Conservation (phyloP, 2,113 vertebrate species). For the Scomber scombrus region DNA sequence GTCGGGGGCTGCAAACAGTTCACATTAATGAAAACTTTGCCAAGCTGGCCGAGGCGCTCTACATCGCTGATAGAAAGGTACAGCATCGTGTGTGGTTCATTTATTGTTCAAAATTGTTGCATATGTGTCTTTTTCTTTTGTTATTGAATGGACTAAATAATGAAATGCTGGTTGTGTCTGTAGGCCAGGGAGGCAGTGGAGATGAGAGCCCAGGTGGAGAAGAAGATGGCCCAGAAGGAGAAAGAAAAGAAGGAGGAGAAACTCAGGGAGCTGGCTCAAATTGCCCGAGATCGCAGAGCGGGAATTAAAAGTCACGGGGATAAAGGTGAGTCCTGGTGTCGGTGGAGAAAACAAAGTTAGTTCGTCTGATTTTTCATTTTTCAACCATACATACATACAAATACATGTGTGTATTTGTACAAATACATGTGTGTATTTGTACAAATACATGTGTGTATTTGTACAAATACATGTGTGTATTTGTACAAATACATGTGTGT, state of each 20-base stretch:
- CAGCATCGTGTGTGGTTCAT: no score
- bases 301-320: conserved; percentile 97
- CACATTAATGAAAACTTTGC: conserved; percentile 99
- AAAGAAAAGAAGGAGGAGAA: conserved; percentile 99
- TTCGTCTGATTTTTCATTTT: neutral
- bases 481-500: no score
- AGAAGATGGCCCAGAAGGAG: conserved; percentile 99
- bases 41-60: conserved; percentile 96
- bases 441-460: no score
- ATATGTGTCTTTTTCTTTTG: no score
- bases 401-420: no score
- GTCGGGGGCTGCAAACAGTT: conserved; percentile 95
- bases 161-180: neutral
- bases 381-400: no score
- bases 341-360: neutral
- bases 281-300: conserved; percentile 95
- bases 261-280: conserved; percentile 96
- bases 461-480: no score
- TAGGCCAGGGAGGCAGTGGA: conserved; percentile 98
- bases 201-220: conserved; percentile 98
- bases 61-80: conserved; percentile 99
- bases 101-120: neutral
- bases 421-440: no score
- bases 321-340: conserved; percentile 86
- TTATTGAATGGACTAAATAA: neutral